Evolutionary conservation across 2,888 invertebrate species (phyloP), one percentile per base, ranked within the genome.

Genomic region (Pheosia gnoma): DNA sequence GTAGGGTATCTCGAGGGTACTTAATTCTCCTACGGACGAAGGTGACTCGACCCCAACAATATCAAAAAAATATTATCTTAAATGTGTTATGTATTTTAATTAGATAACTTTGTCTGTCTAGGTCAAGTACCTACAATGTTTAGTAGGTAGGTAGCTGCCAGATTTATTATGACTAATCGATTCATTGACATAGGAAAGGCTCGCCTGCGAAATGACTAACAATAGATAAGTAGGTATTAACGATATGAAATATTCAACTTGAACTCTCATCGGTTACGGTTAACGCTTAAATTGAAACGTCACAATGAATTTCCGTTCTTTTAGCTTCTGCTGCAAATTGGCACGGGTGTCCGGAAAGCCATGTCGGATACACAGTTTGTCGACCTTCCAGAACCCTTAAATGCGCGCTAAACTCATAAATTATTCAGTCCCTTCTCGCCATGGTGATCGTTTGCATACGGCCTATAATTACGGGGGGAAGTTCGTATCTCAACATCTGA

Each of bases 401-500:
- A 73, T 60, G 66, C 70, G 62, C 61, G 66, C 65, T 59, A 63
- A 70, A 67, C 63, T 71, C 68, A 74, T 79, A 75, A 72, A 74
- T 73, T 66, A 74, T 75, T 65, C 43, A 54, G 45, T 4, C 59
- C 58, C 25, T 25, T 25, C 25, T 2, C 37, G 57, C 38, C 63
- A 65, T 72, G 74, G 68, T 70, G 75, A 62, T 76, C 70, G 66
- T 78, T 76, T 74, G 78, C 80, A 81, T 79, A 62, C 71, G 57
- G 57, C 53, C 64, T 74, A 70, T 66, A 70, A 64, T 73, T 73
- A 65, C 55, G 62, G 71, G 64, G 75, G 84, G 84, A 84, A 83
- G 80, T 67, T 72, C 80, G 62, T 85, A 79, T 82, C 81, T 65
- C 67, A 61, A 67, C 68, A 79, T 79, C 76, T 79, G 79, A 79